A percentile compares a stretch with the other conserved stretches of the same genome.
Conservation (phyloP, 2,888 invertebrate genomes). For the Pseudococcus jackbeardsleyi region DNA sequence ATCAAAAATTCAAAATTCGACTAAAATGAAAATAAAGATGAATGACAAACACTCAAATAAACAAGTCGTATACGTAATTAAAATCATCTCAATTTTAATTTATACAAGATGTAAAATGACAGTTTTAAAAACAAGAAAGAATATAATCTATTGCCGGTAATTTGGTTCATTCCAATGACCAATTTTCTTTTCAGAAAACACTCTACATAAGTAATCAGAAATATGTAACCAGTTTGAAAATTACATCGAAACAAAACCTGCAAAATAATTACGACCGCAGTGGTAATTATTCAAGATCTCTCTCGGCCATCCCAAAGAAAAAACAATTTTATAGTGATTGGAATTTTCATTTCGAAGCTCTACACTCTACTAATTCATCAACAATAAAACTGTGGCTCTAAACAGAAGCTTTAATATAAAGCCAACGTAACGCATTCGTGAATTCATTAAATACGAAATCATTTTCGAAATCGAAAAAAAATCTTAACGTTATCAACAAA, state of each 20-base stretch:
- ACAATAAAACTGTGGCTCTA: neutral
- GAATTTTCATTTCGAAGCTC: neutral
- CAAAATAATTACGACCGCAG: neutral
- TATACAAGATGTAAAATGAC: neutral
- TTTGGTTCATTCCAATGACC: neutral
- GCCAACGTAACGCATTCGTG: neutral
- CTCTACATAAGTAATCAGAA: neutral
- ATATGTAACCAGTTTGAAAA: neutral
- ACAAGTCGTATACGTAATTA: neutral
- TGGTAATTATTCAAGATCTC: neutral
- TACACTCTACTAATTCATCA: neutral
- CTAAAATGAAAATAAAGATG: neutral
- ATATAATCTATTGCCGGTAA: neutral
- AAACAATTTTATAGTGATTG: neutral
- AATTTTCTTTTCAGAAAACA: neutral
- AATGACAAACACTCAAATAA: neutral
- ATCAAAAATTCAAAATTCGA: too few relatives aligned
- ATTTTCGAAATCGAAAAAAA: slow-evolving; percentile 13
- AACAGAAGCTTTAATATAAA: neutral
- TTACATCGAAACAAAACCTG: neutral
- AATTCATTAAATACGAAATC: neutral
- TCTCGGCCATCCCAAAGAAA: neutral
- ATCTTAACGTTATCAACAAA: slow-evolving; percentile 22
- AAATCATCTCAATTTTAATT: neutral
- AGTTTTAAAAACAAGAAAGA: neutral